Conservation (phyloP, 1,140 invertebrate species). For the Trichonephila clavata region DNA sequence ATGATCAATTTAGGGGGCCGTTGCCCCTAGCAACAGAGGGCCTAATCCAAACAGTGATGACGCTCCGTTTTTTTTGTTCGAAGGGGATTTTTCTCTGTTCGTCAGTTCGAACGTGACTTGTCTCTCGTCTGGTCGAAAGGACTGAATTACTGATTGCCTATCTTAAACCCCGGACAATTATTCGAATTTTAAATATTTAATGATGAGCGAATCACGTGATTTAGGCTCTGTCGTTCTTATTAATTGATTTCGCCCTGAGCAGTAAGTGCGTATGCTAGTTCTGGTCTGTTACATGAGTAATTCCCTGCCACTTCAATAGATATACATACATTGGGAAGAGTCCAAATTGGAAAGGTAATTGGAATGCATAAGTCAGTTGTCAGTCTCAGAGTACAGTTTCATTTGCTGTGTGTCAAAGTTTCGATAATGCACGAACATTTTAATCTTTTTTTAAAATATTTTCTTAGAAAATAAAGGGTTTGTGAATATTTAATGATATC, state of each 20-base stretch:
- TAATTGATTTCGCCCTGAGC: slow-evolving; percentile 45
- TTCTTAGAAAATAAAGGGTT: too few relatives aligned
- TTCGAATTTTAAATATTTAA: slow-evolving; percentile 58
- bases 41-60: slow-evolving; percentile 72
- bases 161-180: slow-evolving; percentile 5
- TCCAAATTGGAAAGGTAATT: neutral
- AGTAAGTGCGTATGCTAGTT: neutral
- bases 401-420: too few relatives aligned
- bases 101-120: slow-evolving; percentile 45
- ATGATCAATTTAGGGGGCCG: slow-evolving; percentile 73
- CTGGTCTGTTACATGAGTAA: neutral
- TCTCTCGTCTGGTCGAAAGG: slow-evolving; percentile 17
- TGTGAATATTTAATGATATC: too few relatives aligned
- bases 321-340: neutral
- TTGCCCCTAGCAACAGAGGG: slow-evolving; percentile 59
- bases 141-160: neutral
- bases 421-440: too few relatives aligned
- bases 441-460: too few relatives aligned
- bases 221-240: neutral
- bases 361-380: neutral
- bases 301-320: neutral
- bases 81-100: slow-evolving; percentile 18
- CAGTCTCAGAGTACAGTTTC: neutral
- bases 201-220: neutral
- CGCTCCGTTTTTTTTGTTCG: slow-evolving; percentile 38